These are phyloP conservation scores for Melanotaenia duboulayi DNA, from an alignment of 2,113 vertebrate genomes.

Conservation along the genomic window DNA sequence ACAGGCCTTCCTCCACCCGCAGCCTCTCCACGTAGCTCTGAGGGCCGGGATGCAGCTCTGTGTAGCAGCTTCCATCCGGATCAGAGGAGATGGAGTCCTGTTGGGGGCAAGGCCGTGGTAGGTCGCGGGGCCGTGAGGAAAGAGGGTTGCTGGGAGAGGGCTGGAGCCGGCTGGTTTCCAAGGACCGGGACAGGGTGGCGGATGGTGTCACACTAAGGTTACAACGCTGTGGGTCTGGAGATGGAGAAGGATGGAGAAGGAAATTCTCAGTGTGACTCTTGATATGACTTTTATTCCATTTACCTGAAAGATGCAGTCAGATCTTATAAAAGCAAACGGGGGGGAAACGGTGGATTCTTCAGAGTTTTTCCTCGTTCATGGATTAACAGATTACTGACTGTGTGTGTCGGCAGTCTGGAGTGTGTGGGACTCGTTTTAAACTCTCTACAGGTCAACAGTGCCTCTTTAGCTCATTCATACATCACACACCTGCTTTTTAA, in stretches of 20 bases:
- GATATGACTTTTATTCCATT: neutral
- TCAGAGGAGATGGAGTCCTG: constrained; percentile 63
- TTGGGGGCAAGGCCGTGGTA: constrained; percentile 66
- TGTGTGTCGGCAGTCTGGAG: too few species aligned
- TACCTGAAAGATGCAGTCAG: too few species aligned
- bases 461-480: too few species aligned
- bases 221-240: constrained; percentile 79
- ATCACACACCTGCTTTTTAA: too few species aligned
- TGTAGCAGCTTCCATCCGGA: constrained; percentile 80
- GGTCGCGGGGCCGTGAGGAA: constrained; percentile 41
- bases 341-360: too few species aligned
- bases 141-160: constrained; percentile 73
- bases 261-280: too few species aligned
- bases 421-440: too few species aligned
- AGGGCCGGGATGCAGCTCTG: constrained; percentile 79
- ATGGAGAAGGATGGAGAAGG: neutral
- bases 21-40: constrained; percentile 86
- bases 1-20: constrained; percentile 69
- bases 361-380: too few species aligned
- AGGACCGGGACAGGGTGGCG: constrained; percentile 75
- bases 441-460: too few species aligned
- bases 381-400: too few species aligned
- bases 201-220: constrained; percentile 69
- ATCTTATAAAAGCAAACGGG: too few species aligned
- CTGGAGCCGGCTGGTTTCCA: constrained; percentile 79